phyloP scores from a whole-genome alignment of 2,888 invertebrate species.

The Empis livida region DNA sequence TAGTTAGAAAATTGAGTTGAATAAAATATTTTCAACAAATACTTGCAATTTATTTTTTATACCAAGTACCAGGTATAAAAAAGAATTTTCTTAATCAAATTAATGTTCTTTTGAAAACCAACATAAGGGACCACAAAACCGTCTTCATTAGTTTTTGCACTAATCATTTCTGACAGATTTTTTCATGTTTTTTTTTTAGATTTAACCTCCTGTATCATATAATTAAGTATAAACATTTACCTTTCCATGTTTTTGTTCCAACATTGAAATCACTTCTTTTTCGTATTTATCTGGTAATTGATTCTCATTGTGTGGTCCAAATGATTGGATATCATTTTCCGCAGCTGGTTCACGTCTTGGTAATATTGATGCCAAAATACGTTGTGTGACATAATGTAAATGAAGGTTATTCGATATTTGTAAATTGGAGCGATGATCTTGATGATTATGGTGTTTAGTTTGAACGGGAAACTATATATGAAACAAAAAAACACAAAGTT shows the following conservation, averaged over 20 bases:
- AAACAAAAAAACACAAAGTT: not conserved
- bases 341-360: slow-evolving; percentile 10
- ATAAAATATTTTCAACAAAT: too few relatives aligned
- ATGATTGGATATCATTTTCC: slow-evolving; percentile 1
- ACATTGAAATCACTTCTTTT: slow-evolving; percentile 20
- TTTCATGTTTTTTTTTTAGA: too few relatives aligned
- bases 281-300: slow-evolving; percentile 18
- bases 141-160: too few relatives aligned
- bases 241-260: slow-evolving; percentile 23
- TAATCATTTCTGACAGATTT: too few relatives aligned
- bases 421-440: not conserved
- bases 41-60: too few relatives aligned
- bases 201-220: too few relatives aligned
- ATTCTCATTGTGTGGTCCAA: slow-evolving; percentile 12
- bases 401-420: slow-evolving; percentile 13
- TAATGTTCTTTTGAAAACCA: too few relatives aligned
- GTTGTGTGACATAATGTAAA: slow-evolving; percentile 21
- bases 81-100: too few relatives aligned
- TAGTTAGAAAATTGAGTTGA: too few relatives aligned
- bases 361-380: slow-evolving; percentile 20
- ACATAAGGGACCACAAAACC: too few relatives aligned
- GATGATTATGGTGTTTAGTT: slow-evolving; percentile 3
- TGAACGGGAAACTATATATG: slow-evolving; percentile 12
- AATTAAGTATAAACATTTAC: slow-evolving; percentile 9
- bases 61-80: too few relatives aligned